These are phyloP conservation scores for Xestia ashworthii DNA, from an alignment of 2,888 invertebrate species.

Conservation along the genomic window DNA sequence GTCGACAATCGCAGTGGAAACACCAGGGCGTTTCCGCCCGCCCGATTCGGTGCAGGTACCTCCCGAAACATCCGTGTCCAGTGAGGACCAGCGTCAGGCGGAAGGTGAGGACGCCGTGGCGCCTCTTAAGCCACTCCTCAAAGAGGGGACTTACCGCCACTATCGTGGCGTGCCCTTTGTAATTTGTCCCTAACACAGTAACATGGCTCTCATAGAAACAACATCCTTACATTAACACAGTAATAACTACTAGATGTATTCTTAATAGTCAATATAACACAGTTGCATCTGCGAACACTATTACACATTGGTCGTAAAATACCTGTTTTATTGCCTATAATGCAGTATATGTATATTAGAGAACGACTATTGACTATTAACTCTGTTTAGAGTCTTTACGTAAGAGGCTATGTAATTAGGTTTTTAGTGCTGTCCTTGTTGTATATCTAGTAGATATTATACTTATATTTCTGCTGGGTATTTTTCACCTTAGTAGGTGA, in stretches of 20 bases:
- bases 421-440: not conserved
- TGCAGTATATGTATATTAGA: constrained; percentile 4
- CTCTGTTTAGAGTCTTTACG: constrained; percentile 16
- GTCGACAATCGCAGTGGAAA: too few species aligned
- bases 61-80: too few species aligned
- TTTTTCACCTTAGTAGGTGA: not conserved
- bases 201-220: not conserved
- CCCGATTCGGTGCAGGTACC: too few species aligned
- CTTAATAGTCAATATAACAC: constrained; percentile 1
- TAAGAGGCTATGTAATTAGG: not conserved
- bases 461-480: not conserved
- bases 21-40: too few species aligned
- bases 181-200: not conserved
- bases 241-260: constrained; percentile 17
- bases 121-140: too few species aligned
- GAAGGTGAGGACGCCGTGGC: too few species aligned
- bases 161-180: too few species aligned
- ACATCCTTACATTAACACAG: not conserved
- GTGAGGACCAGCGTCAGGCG: too few species aligned
- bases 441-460: not conserved
- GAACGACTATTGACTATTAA: constrained; percentile 28
- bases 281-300: constrained; percentile 37
- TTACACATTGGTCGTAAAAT: constrained; percentile 26
- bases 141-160: too few species aligned
- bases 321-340: constrained; percentile 17